phyloP scores from a whole-genome alignment of 2,888 invertebrate species.

The Melanargia galathea region DNA sequence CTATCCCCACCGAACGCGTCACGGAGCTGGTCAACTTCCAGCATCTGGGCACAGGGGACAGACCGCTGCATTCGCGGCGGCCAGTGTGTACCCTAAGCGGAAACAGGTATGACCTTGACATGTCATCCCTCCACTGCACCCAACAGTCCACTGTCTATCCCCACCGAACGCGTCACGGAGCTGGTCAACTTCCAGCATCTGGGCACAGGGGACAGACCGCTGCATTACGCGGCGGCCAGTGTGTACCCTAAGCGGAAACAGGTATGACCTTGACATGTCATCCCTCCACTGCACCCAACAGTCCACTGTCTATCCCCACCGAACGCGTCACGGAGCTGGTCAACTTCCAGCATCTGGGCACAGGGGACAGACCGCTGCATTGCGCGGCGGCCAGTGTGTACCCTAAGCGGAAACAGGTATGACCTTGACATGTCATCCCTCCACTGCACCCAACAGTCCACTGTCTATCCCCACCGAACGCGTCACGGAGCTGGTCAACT shows the following conservation, averaged over 20 bases:
- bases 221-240: conserved; percentile 70
- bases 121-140: conserved; percentile 11
- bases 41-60: too few relatives aligned
- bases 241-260: conserved; percentile 95
- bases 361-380: too few relatives aligned
- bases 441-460: conserved; percentile 7
- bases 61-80: background rate
- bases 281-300: conserved; percentile 13
- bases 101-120: conserved; percentile 84
- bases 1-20: conserved; percentile 48
- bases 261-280: conserved; percentile 56
- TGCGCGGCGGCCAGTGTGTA: conserved; percentile 85
- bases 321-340: too few relatives aligned
- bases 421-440: background rate
- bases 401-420: conserved; percentile 92
- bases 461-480: conserved; percentile 29
- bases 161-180: too few relatives aligned
- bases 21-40: too few relatives aligned
- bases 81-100: conserved; percentile 92
- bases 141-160: background rate
- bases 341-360: too few relatives aligned
- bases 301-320: conserved; percentile 41
- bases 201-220: too few relatives aligned
- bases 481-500: conserved; percentile 89
- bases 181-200: too few relatives aligned